Evolutionary conservation across 2,113 vertebrate genomes (phyloP).

Genomic region (Balaenoptera acutorostrata): DNA sequence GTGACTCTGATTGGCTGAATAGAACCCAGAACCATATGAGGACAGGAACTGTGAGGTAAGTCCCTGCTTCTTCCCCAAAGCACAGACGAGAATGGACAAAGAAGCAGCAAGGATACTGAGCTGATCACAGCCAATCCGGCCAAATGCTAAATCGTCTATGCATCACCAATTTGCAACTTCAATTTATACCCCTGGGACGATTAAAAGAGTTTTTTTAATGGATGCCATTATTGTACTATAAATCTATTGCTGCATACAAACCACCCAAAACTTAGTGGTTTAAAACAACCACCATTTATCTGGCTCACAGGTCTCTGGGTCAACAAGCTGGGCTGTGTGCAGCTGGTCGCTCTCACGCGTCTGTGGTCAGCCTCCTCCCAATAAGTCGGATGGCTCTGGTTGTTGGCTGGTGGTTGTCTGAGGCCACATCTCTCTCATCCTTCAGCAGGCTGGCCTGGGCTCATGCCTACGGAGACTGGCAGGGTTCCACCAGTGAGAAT

Average conservation of each 20-base stretch:
- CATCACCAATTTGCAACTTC: neutral
- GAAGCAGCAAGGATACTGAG: fast-evolving
- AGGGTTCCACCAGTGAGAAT: neutral
- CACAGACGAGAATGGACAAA: neutral
- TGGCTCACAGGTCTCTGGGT: neutral
- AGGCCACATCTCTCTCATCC: neutral
- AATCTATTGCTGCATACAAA: neutral
- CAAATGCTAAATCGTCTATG: neutral
- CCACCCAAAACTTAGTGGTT: neutral
- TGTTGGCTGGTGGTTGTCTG: neutral
- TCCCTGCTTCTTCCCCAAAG: too few species aligned
- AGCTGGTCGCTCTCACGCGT: neutral
- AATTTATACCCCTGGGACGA: neutral
- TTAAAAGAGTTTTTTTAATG: neutral
- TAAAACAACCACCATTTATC: neutral
- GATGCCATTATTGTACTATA: neutral
- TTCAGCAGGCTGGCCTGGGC: neutral
- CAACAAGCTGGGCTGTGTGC: fast-evolving
- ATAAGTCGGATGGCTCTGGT: neutral
- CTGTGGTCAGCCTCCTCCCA: neutral
- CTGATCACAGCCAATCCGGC: neutral
- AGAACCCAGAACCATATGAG: neutral
- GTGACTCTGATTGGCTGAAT: neutral
- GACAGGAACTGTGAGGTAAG: fast-evolving
- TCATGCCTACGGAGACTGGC: neutral